Base-by-base conservation (phyloP, 2,888 invertebrate genomes). In the Macropis europaea region DNA sequence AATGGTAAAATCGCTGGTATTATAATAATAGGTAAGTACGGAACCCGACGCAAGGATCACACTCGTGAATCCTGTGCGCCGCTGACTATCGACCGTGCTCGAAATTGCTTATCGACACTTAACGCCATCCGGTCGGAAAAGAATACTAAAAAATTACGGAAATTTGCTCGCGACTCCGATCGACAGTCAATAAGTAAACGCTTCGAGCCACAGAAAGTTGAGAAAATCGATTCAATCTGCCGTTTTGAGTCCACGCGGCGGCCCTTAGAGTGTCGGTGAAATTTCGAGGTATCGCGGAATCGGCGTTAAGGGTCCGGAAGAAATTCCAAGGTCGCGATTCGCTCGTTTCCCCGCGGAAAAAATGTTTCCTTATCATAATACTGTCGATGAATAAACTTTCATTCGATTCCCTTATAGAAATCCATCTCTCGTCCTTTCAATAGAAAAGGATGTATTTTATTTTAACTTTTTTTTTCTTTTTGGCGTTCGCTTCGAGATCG, bases 1-100 rank as follows among this genome's bases (percentile, higher is more conserved):
- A 75, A 74, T 75, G 72, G 75, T 79, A 79, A 74, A 79, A 79
- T 79, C 74, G 62, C 64, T 80, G 81, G 67, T 75, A 70, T 73
- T 62, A 67, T 59, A 77, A 70, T 72, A 73, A n/a, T n/a, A n/a
- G n/a, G 53, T 64, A 62, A 56, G 43, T 64, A 72, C 67, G 69
- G 69, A 74, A 64, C 56, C 66, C 32, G 57, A 63, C 60, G 61
- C 59, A 56, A 59, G 64, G 54, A 60, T 67, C 61, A 42, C 50
- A 50, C 19, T 47, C 19, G 47, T 40, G 67, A 64, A 76, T 66
- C 53, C 34, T 36, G 69, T 54, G 59, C 47, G 48, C 45, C 42
- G 48, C 30, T 66, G 43, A 69, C 45, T 61, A 50, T 50, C 48
- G 57, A n/a, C 26, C 43, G 47, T 56, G 30, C 56, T 60, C 32